Base-by-base conservation (phyloP, 2,888 invertebrate species). In the Eristalis arbustorum region DNA sequence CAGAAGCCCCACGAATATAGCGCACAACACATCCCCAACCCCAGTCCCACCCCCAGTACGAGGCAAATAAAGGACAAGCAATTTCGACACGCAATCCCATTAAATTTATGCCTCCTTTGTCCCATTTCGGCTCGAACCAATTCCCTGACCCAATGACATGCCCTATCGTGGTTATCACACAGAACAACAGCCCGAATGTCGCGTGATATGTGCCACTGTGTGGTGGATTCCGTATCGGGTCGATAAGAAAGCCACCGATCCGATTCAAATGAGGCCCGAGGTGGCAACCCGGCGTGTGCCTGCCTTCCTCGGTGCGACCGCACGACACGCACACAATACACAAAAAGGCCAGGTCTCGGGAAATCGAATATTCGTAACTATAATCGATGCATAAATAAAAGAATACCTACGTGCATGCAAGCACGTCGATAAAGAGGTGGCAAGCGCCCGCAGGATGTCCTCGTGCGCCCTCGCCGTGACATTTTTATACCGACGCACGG, bases 361-460 rank as follows among this genome's bases (percentile, higher is more conserved):
- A 59, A 59, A 59, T 59, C 59, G 59, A 59, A 25, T 69, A 69
- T 71, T 71, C 71, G n/a, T 64, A 42, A 56, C 8, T 11, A 78
- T 78, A 78, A 71, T 78, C 78, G 78, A 78, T 72, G 40, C 71
- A 71, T 78, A 71, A 71, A 78, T 71, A 66, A 75, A 76, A n/a
- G 68, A 68, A 34, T 25, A 76, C n/a, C 59, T n/a, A 59, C 23
- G 25, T 59, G 59, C 25, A 49, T 49, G 18, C 18, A 18, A 49
- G 18, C 49, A 49, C 25, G 13, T 62, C 76, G 56, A 62, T 69
- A 69, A 68, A 62, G 62, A 56, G 76, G 56, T 62, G 77, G 64
- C 56, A 66, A 71, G 69, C 57, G 69, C 49, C 25, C n/a, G 23
- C 69, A 37, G 34, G 66, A 57, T 59, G 42, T 59, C 67, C 57